Evolutionary conservation across 1,140 invertebrate genomes (phyloP).

Genomic region (Ceratosolen solmsi): DNA sequence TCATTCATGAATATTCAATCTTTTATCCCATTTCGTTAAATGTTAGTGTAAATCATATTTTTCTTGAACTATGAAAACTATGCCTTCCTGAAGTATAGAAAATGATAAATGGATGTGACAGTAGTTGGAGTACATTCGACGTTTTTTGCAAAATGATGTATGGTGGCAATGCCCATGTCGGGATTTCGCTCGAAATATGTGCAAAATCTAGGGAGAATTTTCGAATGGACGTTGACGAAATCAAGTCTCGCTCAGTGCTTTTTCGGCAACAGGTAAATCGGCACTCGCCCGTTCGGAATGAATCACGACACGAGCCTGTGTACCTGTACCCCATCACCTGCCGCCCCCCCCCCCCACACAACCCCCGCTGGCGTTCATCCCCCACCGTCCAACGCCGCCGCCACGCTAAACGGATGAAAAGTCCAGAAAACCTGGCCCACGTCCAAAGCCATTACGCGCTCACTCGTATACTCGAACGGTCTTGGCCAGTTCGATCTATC

Average conservation of each 20-base stretch:
- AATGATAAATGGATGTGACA: background rate
- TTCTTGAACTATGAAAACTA: background rate
- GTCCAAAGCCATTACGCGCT: constrained; percentile 54
- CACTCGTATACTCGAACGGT: background rate
- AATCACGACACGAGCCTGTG: too few relatives aligned
- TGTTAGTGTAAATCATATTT: background rate
- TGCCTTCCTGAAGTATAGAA: background rate
- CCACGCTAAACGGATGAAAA: too few relatives aligned
- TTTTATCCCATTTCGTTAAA: too few relatives aligned
- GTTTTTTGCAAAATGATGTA: background rate
- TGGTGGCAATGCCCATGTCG: background rate
- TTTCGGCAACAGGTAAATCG: constrained; percentile 27
- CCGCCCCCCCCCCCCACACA: too few relatives aligned
- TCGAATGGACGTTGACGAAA: background rate
- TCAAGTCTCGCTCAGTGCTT: background rate
- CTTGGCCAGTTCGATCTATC: background rate
- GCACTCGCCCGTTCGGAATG: too few relatives aligned
- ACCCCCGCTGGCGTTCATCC: background rate
- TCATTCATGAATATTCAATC: too few relatives aligned
- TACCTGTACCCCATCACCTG: background rate
- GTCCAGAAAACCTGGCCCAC: constrained; percentile 53
- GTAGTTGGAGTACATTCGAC: background rate
- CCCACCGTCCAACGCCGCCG: too few relatives aligned
- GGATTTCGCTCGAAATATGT: background rate
- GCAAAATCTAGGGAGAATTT: background rate